These are phyloP conservation scores for Leptinotarsa undecemlineata DNA, from an alignment of 1,140 invertebrate species.

Conservation along the genomic window DNA sequence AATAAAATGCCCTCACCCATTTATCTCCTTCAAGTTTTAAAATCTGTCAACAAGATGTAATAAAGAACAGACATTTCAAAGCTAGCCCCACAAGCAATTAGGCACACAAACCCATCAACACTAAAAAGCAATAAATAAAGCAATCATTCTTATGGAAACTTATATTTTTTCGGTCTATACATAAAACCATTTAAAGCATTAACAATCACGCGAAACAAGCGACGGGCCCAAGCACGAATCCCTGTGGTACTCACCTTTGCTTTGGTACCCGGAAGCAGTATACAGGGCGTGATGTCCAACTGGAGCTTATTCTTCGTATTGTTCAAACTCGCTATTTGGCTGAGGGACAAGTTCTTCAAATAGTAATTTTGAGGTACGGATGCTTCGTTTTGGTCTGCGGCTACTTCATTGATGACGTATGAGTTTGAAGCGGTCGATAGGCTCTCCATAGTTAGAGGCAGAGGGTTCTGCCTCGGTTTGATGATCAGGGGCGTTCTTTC, in stretches of 20 bases:
- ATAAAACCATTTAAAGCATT: too few relatives aligned
- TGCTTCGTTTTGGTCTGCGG: slow-evolving; percentile 22
- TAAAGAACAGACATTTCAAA: too few relatives aligned
- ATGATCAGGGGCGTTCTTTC: slow-evolving; percentile 72
- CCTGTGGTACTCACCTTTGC: neutral
- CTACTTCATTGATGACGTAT: slow-evolving; percentile 34
- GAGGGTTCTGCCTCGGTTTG: slow-evolving; percentile 68
- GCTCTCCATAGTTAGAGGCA: slow-evolving; percentile 61
- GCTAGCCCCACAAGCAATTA: too few relatives aligned
- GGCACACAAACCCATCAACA: too few relatives aligned
- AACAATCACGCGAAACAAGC: too few relatives aligned
- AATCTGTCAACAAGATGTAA: too few relatives aligned
- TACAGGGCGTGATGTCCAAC: slow-evolving; percentile 46
- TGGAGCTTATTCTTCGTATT: slow-evolving; percentile 43
- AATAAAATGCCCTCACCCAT: too few relatives aligned
- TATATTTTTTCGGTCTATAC: too few relatives aligned
- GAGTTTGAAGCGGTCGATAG: slow-evolving; percentile 53
- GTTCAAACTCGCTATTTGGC: slow-evolving; percentile 30
- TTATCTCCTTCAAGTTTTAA: too few relatives aligned
- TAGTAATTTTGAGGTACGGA: slow-evolving; percentile 41
- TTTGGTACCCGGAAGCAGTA: slow-evolving; percentile 23
- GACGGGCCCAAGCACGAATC: too few relatives aligned
- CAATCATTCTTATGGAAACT: too few relatives aligned
- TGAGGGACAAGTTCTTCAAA: slow-evolving; percentile 42
- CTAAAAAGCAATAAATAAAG: too few relatives aligned